Evolutionary conservation across 2,888 invertebrate genomes (phyloP).

Genomic region (Heliconius erato): DNA sequence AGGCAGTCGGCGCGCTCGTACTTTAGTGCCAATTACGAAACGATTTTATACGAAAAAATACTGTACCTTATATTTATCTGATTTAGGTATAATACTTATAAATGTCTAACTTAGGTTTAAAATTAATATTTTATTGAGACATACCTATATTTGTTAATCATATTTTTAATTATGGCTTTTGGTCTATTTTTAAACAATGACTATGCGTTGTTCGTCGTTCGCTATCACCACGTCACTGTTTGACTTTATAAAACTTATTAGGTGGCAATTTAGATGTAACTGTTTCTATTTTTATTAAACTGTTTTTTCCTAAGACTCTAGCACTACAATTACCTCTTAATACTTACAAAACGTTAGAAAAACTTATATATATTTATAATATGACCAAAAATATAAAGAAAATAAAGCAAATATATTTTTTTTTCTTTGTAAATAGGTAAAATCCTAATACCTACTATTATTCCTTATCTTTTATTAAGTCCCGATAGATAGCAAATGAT

Average conservation of each 20-base stretch:
- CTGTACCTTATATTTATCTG: constrained; percentile 36
- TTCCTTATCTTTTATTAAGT: constrained; percentile 27
- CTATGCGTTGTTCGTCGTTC: background rate
- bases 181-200: constrained; percentile 18
- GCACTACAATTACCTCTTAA: background rate
- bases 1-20: constrained; percentile 66
- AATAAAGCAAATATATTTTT: background rate
- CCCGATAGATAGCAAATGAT: constrained; percentile 20
- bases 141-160: background rate
- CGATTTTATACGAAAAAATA: constrained; percentile 48
- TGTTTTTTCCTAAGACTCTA: background rate
- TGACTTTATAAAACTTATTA: background rate
- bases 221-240: background rate
- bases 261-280: background rate
- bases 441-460: background rate
- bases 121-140: background rate
- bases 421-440: background rate
- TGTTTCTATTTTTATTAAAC: background rate
- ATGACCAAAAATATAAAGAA: no score
- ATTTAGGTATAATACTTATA: constrained; percentile 39
- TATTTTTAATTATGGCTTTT: constrained; percentile 13
- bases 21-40: constrained; percentile 58
- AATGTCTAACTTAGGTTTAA: constrained; percentile 17
- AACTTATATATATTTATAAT: no score
- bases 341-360: background rate